These are phyloP conservation scores for Chaenodraco wilsoni DNA, from an alignment of 2,797 vertebrate species.

Conservation along the genomic window DNA sequence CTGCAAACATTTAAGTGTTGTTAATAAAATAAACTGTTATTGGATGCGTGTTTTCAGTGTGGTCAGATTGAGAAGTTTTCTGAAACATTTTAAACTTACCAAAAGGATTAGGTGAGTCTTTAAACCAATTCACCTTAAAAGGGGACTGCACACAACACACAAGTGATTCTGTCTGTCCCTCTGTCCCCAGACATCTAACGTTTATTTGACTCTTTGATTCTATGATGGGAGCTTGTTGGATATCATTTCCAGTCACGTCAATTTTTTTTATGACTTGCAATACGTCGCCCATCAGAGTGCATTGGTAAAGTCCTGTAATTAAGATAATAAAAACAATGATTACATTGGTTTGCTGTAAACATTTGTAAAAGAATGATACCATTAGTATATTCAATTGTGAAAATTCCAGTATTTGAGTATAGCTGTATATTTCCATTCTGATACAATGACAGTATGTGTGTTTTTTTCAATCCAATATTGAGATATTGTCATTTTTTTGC, in stretches of 20 bases:
- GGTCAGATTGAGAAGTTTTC: neutral
- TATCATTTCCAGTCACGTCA: fast-evolving
- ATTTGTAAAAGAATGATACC: neutral
- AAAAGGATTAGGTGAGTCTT: neutral
- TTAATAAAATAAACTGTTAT: neutral
- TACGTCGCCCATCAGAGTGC: conserved; percentile 16
- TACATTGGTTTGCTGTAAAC: neutral
- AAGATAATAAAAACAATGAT: conserved; percentile 4
- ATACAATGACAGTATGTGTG: neutral
- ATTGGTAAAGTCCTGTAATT: conserved; percentile 70
- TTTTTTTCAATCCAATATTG: neutral
- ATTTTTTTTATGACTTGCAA: conserved; percentile 47
- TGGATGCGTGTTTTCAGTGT: neutral
- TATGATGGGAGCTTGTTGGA: conserved; percentile 61
- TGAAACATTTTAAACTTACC: conserved; percentile 30
- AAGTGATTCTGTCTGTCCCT: neutral
- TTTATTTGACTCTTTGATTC: conserved; percentile 1
- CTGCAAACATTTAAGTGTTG: conserved; percentile 30
- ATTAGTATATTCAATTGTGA: too few relatives aligned
- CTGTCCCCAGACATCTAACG: conserved; percentile 17
- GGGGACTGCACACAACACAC: conserved; percentile 64
- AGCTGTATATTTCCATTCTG: neutral
- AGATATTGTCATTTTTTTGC: too few relatives aligned
- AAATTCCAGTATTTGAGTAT: neutral
- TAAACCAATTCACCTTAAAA: conserved; percentile 54